Conservation (phyloP, 2,113 vertebrate genomes). For the Bombycilla garrulus region DNA sequence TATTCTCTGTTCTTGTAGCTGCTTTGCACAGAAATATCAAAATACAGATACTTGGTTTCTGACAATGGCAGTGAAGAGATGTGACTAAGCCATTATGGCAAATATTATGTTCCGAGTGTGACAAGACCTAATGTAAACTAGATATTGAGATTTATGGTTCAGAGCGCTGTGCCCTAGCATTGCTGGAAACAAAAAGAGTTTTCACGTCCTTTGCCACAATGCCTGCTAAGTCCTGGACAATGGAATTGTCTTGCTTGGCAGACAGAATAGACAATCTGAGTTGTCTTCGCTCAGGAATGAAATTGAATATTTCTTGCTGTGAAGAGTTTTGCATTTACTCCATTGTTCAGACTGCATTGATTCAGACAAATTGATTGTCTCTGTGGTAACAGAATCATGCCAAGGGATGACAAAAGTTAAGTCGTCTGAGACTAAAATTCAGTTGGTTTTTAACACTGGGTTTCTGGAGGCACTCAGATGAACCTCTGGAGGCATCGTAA, state of each 20-base stretch:
- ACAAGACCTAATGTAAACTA: neutral
- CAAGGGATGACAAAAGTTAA: constrained; percentile 12
- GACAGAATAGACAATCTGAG: neutral
- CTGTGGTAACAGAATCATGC: neutral
- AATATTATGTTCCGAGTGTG: neutral
- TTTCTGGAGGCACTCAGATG: neutral
- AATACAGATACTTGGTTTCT: neutral
- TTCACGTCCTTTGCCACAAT: neutral
- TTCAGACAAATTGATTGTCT: constrained; percentile 26
- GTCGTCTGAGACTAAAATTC: neutral
- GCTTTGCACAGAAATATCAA: neutral
- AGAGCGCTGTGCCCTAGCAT: neutral
- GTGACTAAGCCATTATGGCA: neutral
- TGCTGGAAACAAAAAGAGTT: neutral
- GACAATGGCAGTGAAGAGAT: neutral
- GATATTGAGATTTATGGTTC: neutral
- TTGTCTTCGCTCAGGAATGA: neutral
- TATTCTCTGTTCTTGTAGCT: neutral
- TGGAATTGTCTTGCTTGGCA: constrained; percentile 32
- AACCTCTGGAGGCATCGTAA: neutral
- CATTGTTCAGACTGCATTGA: constrained; percentile 15
- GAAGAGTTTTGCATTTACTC: constrained; percentile 18
- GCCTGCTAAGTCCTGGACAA: neutral
- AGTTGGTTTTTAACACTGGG: neutral
- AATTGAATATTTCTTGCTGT: constrained; percentile 22